Evolutionary conservation across 2,113 vertebrate species (phyloP).

Genomic region (Plecotus auritus): DNA sequence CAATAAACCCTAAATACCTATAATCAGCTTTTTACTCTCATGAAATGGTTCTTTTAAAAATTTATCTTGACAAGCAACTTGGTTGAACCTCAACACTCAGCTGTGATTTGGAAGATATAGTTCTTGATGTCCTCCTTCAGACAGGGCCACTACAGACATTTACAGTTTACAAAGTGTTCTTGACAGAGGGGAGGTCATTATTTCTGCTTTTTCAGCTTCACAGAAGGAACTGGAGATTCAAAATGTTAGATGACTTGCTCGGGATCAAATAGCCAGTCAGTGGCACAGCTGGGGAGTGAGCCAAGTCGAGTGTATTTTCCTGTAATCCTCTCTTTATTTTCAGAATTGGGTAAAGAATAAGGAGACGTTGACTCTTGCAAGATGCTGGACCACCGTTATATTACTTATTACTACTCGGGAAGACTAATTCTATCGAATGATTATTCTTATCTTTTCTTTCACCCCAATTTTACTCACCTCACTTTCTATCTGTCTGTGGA

Average conservation of each 20-base stretch:
- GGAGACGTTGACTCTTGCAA: neutral
- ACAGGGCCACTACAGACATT: neutral
- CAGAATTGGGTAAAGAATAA: neutral
- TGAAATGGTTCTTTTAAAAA: neutral
- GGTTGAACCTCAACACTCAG: neutral
- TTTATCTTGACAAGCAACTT: neutral
- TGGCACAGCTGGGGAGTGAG: neutral
- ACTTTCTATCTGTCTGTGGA: neutral
- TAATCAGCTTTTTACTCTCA: neutral
- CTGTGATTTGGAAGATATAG: neutral
- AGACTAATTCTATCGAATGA: neutral
- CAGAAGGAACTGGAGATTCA: conserved; percentile 25
- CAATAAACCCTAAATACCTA: neutral
- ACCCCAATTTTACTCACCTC: neutral
- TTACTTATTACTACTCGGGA: neutral
- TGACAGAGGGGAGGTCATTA: neutral
- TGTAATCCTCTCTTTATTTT: neutral
- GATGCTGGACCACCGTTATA: neutral
- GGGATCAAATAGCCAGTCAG: neutral
- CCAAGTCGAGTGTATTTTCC: neutral
- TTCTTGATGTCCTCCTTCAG: neutral
- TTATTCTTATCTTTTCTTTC: neutral
- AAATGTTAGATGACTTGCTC: neutral
- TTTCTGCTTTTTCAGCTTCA: conserved; percentile 24
- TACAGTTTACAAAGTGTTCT: neutral